Percentiles rank a stretch among this genome's conserved stretches.
Evolutionary conservation across 2,113 vertebrate species (phyloP).

Genomic region (Cariama cristata): DNA sequence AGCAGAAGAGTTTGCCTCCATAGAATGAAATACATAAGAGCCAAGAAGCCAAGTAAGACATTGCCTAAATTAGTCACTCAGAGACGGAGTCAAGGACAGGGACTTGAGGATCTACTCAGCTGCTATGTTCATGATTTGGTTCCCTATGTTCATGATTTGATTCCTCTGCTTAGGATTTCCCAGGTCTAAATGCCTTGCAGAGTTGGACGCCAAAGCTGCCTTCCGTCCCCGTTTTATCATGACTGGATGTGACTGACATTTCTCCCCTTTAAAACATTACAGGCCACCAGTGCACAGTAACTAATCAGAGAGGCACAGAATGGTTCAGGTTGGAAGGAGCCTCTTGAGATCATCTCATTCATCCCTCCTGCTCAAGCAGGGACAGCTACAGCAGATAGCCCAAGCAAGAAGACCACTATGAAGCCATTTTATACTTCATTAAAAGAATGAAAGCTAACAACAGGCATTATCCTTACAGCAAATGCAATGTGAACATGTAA

Average conservation of each 20-base stretch:
- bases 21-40: neutral
- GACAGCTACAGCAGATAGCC: neutral
- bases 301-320: neutral
- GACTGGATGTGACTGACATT: neutral
- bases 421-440: neutral
- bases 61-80: neutral
- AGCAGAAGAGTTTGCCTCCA: neutral
- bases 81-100: neutral
- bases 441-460: neutral
- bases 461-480: neutral
- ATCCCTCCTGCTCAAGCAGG: neutral
- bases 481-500: neutral
- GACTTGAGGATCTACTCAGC: neutral
- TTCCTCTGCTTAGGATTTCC: neutral
- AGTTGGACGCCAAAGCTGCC: neutral
- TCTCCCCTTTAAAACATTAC: neutral
- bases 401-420: neutral
- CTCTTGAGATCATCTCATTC: neutral
- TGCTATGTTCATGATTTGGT: neutral
- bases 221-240: neutral
- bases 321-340: neutral
- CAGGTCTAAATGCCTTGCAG: neutral
- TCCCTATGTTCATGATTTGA: neutral
- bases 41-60: neutral
- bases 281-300: neutral